Percentiles rank a stretch among this genome's conserved stretches.
These are phyloP conservation scores for Nesogale talazaci DNA, from an alignment of 2,113 vertebrate species.

Conservation along the genomic window DNA sequence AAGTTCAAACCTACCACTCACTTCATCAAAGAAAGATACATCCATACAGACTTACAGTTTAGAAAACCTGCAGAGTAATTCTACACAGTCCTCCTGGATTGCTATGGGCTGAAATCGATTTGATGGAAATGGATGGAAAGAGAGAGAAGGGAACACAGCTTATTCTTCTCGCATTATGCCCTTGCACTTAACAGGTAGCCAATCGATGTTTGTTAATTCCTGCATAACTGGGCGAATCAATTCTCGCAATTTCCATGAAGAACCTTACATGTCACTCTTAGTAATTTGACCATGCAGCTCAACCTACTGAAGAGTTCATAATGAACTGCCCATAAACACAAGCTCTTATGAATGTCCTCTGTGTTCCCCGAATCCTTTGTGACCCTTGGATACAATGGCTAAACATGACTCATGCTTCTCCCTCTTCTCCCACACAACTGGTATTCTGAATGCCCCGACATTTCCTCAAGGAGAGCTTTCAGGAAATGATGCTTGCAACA, in stretches of 20 bases:
- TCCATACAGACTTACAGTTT: too few relatives aligned
- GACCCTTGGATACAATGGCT: conserved; percentile 70
- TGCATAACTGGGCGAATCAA: conserved; percentile 42
- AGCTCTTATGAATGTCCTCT: conserved; percentile 66
- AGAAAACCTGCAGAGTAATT: too few relatives aligned
- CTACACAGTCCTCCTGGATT: too few relatives aligned
- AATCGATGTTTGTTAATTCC: neutral
- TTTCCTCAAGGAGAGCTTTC: conserved; percentile 75
- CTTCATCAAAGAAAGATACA: too few relatives aligned
- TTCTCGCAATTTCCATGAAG: conserved; percentile 37
- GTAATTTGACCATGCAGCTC: conserved; percentile 54
- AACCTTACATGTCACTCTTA: conserved; percentile 65
- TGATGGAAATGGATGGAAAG: too few relatives aligned
- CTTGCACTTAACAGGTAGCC: conserved; percentile 55
- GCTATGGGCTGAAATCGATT: too few relatives aligned
- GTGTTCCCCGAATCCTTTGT: conserved; percentile 70
- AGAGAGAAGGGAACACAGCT: fast-evolving
- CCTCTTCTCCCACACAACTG: conserved; percentile 74
- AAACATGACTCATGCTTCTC: conserved; percentile 68
- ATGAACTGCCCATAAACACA: conserved; percentile 57
- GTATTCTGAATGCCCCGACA: conserved; percentile 76
- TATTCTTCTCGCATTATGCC: neutral
- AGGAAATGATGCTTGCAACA: conserved; percentile 72
- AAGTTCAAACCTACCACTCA: too few relatives aligned
- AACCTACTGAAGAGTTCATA: conserved; percentile 60